Evolutionary conservation across 2,888 invertebrate genomes (phyloP), one percentile per base, ranked within the genome.

Genomic region (Aporophyla nigra): DNA sequence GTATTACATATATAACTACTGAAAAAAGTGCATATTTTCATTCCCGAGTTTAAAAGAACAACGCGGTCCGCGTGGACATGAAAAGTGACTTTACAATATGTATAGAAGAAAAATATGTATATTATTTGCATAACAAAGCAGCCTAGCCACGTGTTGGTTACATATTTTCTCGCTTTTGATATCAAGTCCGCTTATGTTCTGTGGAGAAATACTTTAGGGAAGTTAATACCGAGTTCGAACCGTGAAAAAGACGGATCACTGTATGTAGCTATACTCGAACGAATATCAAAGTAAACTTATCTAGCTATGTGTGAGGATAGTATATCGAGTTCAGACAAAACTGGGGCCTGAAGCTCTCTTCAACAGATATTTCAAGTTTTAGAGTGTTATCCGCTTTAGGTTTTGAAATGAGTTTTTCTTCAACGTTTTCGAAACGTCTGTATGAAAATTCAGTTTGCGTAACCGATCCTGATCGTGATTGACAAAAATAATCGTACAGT

Each of bases 271-370:
- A 24, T 68, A 62, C 62, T 70, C 43, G 51, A 73, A 63, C 40
- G 65, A 71, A 80, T 84, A 84, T 72, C 66, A 80, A 73, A 72
- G 84, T 67, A 54, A 72, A 72, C 58, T 66, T 70, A 75, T 75
- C 72, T 67, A 49, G 65, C 65, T 58, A 67, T 68, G 59, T 66
- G 51, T 56, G 68, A 56, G 24, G 46, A 53, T 54, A 24, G 53
- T 56, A 71, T 67, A 83, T 70, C 66, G 58, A 53, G 27, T 62
- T 75, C 69, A 80, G 66, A 12, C 66, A n/a, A 67, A 76, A 67
- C 66, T 54, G n/a, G 46, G 49, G 53, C 71, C 53, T 54, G 66
- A 19, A 82, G 71, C 61, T 53, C 68, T 74, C 71, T 79, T 74
- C 68, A 40, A 19, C 40, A 63, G 54, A 74, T 79, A 79, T 83